These are phyloP conservation scores for Oncorhynchus tshawytscha DNA, from an alignment of 2,113 vertebrate species.

Conservation along the genomic window DNA sequence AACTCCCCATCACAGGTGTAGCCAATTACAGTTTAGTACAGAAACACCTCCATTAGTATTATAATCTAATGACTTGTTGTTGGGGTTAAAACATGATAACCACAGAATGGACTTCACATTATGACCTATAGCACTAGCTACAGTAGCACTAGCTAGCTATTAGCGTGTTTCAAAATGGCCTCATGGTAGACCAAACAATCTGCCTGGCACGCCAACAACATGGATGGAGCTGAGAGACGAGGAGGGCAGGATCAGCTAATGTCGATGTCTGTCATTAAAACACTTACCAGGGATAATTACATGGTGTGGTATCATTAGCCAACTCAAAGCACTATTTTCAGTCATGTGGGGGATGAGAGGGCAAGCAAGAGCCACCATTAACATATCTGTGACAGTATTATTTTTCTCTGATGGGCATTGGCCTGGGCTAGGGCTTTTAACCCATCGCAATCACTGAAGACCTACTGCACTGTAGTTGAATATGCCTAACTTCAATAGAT, in stretches of 20 bases:
- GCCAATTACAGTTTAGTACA: neutral
- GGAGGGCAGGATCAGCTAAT: slow-evolving; percentile 25
- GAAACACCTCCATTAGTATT: neutral
- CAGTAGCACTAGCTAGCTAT: neutral
- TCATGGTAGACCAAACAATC: neutral
- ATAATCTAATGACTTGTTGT: neutral
- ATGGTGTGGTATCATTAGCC: slow-evolving; percentile 7
- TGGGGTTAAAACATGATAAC: neutral
- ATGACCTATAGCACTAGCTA: neutral
- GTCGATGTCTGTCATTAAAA: slow-evolving; percentile 26
- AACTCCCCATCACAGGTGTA: neutral
- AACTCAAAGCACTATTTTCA: slow-evolving; percentile 15
- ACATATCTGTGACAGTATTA: neutral
- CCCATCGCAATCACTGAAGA: no score
- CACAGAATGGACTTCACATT: neutral
- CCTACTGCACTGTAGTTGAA: no score
- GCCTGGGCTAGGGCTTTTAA: no score
- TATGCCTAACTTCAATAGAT: no score
- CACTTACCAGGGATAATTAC: slow-evolving; percentile 12
- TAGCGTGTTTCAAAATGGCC: neutral
- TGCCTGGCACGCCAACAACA: neutral
- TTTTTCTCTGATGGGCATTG: no score
- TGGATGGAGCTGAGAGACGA: neutral
- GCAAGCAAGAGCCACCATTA: neutral
- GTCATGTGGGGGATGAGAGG: neutral